Evolutionary conservation across 1,140 invertebrate species (phyloP).

Genomic region (Heliconius melpomene): DNA sequence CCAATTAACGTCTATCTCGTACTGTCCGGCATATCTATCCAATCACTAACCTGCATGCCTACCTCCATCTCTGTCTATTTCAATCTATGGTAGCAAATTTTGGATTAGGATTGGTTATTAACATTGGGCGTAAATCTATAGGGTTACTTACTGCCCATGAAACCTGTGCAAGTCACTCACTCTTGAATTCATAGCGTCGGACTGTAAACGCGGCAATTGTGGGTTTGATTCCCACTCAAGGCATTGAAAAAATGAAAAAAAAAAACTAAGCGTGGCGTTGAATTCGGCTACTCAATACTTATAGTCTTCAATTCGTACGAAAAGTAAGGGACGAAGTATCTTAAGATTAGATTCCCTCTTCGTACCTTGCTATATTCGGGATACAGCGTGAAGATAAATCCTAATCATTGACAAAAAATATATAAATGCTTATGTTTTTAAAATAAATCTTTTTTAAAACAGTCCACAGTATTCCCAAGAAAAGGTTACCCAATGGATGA

Average conservation of each 20-base stretch:
- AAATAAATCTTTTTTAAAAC: not conserved
- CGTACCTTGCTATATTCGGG: not conserved
- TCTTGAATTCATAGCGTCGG: too few relatives aligned
- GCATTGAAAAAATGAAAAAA: not conserved
- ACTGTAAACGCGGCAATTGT: not conserved
- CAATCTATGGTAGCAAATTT: too few relatives aligned
- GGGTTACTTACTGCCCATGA: too few relatives aligned
- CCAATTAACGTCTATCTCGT: too few relatives aligned
- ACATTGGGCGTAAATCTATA: too few relatives aligned
- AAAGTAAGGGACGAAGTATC: not conserved
- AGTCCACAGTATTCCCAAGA: slow-evolving; percentile 66
- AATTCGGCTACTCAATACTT: not conserved
- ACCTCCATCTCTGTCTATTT: too few relatives aligned
- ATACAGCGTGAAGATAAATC: not conserved
- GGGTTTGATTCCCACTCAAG: not conserved
- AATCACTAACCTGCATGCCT: too few relatives aligned
- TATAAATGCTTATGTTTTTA: too few relatives aligned
- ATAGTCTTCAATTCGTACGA: not conserved
- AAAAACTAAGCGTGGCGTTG: not conserved
- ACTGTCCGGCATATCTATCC: too few relatives aligned
- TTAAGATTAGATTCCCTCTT: not conserved
- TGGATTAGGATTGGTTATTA: too few relatives aligned
- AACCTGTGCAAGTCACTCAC: too few relatives aligned
- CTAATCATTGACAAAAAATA: too few relatives aligned
- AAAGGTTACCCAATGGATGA: slow-evolving; percentile 64